A percentile compares a stretch with the other conserved stretches of the same genome.
Evolutionary conservation across 2,797 vertebrate genomes (phyloP).

Genomic region (Poecile montanus): DNA sequence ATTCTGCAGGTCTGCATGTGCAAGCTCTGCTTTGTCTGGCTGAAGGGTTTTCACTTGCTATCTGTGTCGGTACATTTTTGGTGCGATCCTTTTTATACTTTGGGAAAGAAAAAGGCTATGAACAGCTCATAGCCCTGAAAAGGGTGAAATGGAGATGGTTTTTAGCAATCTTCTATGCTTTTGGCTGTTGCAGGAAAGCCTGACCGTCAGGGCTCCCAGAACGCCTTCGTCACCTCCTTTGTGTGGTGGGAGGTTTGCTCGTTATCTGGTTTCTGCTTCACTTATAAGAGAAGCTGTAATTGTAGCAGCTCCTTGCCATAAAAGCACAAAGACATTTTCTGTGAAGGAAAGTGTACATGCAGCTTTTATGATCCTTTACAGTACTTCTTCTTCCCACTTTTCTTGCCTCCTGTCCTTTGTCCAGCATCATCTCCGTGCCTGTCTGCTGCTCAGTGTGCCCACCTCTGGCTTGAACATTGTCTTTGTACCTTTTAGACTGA

Average conservation of each 20-base stretch:
- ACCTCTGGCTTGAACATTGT: neutral
- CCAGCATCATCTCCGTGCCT: neutral
- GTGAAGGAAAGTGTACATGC: neutral
- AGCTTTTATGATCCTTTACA: conserved; percentile 27
- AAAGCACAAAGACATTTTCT: conserved; percentile 52
- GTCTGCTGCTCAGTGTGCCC: neutral
- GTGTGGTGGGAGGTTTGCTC: conserved; percentile 50
- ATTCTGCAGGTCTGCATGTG: neutral
- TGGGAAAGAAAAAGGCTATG: neutral
- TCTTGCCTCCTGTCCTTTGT: neutral
- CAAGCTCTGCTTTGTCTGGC: neutral
- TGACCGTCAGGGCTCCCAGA: conserved; percentile 18
- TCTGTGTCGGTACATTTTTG: neutral
- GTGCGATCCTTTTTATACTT: neutral
- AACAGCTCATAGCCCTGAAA: conserved; percentile 25
- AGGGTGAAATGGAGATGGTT: conserved; percentile 35
- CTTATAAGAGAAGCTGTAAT: conserved; percentile 51
- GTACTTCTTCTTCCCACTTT: conserved; percentile 5
- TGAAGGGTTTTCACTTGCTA: neutral
- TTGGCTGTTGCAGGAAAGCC: neutral
- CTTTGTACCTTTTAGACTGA: neutral
- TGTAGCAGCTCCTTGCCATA: conserved; percentile 46
- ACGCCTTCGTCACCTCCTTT: conserved; percentile 26
- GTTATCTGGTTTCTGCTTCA: conserved; percentile 47
- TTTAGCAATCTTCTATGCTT: conserved; percentile 32